Percentiles rank a stretch among this genome's conserved stretches.
Conservation (phyloP, 1,140 invertebrate species). For the Parasteatoda tepidariorum region DNA sequence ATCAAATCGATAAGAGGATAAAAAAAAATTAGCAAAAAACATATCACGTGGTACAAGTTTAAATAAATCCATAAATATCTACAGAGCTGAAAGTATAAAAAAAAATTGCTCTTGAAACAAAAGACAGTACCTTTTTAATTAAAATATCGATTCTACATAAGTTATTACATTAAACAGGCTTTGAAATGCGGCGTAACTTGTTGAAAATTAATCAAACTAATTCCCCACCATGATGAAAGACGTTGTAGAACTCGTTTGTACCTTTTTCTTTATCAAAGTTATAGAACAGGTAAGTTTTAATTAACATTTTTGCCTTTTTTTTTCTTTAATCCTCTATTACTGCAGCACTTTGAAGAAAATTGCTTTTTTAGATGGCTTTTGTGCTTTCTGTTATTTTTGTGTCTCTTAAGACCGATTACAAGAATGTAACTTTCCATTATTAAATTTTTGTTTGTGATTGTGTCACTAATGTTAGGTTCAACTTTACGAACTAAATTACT, state of each 20-base stretch:
- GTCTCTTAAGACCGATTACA: not conserved
- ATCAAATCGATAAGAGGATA: too few species aligned
- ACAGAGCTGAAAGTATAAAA: not conserved
- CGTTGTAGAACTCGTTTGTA: not conserved
- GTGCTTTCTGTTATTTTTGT: not conserved
- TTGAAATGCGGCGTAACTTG: not conserved
- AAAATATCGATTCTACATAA: constrained; percentile 27
- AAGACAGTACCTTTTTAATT: constrained; percentile 3
- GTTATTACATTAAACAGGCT: too few species aligned
- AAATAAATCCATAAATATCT: too few species aligned
- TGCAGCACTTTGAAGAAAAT: not conserved
- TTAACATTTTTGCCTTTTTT: not conserved
- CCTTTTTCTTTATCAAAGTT: too few species aligned
- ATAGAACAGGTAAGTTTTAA: constrained; percentile 17
- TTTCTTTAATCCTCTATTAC: too few species aligned
- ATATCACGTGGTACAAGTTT: too few species aligned
- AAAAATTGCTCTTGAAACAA: too few species aligned
- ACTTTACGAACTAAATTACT: too few species aligned
- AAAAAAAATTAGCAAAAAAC: too few species aligned
- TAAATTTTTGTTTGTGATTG: too few species aligned
- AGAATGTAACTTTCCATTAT: too few species aligned
- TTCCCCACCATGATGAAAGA: not conserved
- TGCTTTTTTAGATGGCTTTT: not conserved
- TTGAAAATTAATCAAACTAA: constrained; percentile 32
- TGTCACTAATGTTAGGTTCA: too few species aligned